Evolutionary conservation across 2,888 invertebrate genomes (phyloP).

Genomic region (Lochmaea crataegi): DNA sequence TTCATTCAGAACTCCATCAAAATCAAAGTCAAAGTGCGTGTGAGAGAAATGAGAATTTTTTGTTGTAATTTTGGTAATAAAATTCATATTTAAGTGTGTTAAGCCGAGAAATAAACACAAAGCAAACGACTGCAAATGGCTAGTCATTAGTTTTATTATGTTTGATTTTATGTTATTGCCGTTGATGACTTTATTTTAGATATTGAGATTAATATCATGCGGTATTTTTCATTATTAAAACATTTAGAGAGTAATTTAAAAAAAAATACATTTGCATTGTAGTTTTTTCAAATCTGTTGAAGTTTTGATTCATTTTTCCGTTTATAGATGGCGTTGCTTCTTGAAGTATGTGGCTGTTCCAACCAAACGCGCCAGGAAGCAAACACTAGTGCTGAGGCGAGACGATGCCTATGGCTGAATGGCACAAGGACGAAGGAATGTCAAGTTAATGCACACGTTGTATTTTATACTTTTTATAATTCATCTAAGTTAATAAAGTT

Average conservation of each 20-base stretch:
- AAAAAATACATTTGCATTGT: no score
- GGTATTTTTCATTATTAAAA: conserved; percentile 49
- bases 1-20: conserved; percentile 5
- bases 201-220: conserved; percentile 11
- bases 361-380: no score
- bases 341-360: no score
- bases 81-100: conserved; percentile 27
- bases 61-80: conserved; percentile 25
- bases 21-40: conserved; percentile 20
- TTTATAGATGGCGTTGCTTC: no score
- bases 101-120: conserved; percentile 23
- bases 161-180: conserved; percentile 11
- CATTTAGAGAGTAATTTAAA: conserved; percentile 36
- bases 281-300: conserved; percentile 5
- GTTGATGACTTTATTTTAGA: conserved; percentile 10
- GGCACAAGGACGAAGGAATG: no score
- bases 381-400: no score
- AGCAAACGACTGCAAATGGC: conserved; percentile 10
- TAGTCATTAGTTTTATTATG: conserved; percentile 15
- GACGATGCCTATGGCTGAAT: no score
- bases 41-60: conserved; percentile 14
- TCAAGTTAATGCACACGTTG: no score
- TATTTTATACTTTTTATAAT: no score
- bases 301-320: no score
- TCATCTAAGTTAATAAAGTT: no score